phyloP scores from a whole-genome alignment of 2,113 vertebrate genomes.

The Callorhinus ursinus region DNA sequence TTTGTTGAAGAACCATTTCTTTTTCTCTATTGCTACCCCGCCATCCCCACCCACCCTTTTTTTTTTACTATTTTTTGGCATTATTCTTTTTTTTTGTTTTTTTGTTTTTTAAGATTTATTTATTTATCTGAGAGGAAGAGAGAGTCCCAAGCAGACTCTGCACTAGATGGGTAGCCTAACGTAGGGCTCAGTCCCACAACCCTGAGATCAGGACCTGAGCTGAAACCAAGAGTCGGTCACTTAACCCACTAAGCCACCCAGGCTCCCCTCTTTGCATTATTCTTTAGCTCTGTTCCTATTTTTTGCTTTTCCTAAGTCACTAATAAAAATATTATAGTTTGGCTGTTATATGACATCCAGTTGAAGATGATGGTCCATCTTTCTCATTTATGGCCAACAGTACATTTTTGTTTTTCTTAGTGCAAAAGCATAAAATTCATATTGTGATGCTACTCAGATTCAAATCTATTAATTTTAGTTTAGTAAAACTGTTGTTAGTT shows the following conservation, averaged over 20 bases:
- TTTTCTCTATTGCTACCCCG: background rate
- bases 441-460: background rate
- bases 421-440: background rate
- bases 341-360: background rate
- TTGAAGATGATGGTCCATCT: background rate
- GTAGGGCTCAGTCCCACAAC: background rate
- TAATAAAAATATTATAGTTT: slow-evolving; percentile 1
- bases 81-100: too few species aligned
- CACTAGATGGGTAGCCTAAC: background rate
- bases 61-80: background rate
- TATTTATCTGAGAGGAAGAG: background rate
- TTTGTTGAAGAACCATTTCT: background rate
- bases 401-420: background rate
- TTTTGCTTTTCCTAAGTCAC: slow-evolving; percentile 17
- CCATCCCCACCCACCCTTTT: background rate
- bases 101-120: background rate
- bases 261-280: background rate
- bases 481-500: background rate
- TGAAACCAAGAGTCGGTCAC: background rate
- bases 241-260: background rate
- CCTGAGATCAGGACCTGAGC: background rate
- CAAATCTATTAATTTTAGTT: background rate
- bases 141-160: background rate
- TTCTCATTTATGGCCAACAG: background rate
- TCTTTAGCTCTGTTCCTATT: background rate